Percentiles rank a stretch among this genome's conserved stretches.
phyloP scores from a whole-genome alignment of 2,113 vertebrate species.

The Pygathrix nemaeus region DNA sequence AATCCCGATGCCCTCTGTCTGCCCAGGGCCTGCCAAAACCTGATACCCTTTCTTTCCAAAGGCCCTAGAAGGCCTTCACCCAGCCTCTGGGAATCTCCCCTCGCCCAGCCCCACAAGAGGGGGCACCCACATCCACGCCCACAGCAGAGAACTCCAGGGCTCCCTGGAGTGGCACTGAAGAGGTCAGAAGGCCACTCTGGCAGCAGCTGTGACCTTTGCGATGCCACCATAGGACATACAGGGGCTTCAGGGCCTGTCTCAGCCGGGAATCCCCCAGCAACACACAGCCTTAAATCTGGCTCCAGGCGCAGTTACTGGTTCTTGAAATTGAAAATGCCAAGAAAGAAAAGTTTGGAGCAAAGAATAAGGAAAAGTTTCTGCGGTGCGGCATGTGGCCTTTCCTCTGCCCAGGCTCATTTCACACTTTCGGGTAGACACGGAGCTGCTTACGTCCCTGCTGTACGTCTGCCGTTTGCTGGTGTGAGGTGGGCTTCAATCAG shows the following conservation, averaged over 20 bases:
- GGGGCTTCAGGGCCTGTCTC: not conserved
- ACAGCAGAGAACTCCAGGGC: not conserved
- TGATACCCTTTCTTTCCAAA: not conserved
- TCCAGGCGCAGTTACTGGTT: not conserved
- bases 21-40: not conserved
- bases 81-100: not conserved
- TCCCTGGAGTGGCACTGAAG: not conserved
- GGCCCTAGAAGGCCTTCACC: not conserved
- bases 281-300: not conserved
- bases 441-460: too few species aligned
- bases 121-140: not conserved
- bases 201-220: not conserved
- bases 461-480: not conserved
- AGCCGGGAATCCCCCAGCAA: not conserved
- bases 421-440: too few species aligned
- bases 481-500: not conserved
- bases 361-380: not conserved
- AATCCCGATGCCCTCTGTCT: not conserved
- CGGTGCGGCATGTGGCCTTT: too few species aligned
- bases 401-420: not conserved
- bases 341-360: not conserved
- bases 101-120: too few species aligned
- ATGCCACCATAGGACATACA: not conserved
- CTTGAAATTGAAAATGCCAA: not conserved
- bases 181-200: fast-evolving